Evolutionary conservation across 2,888 invertebrate genomes (phyloP).

Genomic region (Leucozona laternaria): DNA sequence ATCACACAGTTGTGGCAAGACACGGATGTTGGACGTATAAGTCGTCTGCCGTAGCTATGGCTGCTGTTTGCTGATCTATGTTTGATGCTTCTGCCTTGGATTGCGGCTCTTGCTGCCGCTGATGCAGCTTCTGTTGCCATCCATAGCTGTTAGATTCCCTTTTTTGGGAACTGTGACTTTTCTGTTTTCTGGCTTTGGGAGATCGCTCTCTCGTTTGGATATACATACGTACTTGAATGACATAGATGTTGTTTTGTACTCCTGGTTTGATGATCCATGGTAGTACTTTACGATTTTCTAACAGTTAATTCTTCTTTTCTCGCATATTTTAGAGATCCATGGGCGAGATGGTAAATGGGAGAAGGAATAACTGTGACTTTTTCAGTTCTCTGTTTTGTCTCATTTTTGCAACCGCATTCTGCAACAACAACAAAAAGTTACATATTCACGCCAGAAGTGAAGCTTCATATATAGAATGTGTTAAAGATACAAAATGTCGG

Average conservation of each 20-base stretch:
- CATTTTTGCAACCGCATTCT: conserved; percentile 66
- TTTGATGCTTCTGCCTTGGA: conserved; percentile 28
- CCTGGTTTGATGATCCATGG: conserved; percentile 61
- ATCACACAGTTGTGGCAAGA: conserved; percentile 69
- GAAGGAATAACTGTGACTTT: conserved; percentile 53
- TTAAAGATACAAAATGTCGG: conserved; percentile 60
- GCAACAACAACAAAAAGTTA: conserved; percentile 21
- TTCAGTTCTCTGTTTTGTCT: conserved; percentile 50
- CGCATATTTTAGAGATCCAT: conserved; percentile 60
- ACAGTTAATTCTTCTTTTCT: conserved; percentile 71
- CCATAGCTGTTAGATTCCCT: conserved; percentile 69
- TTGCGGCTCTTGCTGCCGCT: conserved; percentile 39
- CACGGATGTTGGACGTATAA: conserved; percentile 60
- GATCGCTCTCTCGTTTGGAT: conserved; percentile 57
- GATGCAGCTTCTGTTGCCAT: conserved; percentile 38
- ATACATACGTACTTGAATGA: conserved; percentile 70
- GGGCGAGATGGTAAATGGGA: conserved; percentile 61
- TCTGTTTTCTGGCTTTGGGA: conserved; percentile 73
- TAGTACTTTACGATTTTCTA: conserved; percentile 68
- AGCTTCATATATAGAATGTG: conserved; percentile 35
- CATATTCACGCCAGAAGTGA: conserved; percentile 33
- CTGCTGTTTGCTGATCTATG: conserved; percentile 58
- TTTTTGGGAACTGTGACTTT: conserved; percentile 75
- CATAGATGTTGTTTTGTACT: conserved; percentile 71
- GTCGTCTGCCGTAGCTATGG: conserved; percentile 43